Percentiles rank a stretch among this genome's conserved stretches.
These are phyloP conservation scores for Chelon auratus DNA, from an alignment of 2,797 vertebrate species.

Conservation along the genomic window DNA sequence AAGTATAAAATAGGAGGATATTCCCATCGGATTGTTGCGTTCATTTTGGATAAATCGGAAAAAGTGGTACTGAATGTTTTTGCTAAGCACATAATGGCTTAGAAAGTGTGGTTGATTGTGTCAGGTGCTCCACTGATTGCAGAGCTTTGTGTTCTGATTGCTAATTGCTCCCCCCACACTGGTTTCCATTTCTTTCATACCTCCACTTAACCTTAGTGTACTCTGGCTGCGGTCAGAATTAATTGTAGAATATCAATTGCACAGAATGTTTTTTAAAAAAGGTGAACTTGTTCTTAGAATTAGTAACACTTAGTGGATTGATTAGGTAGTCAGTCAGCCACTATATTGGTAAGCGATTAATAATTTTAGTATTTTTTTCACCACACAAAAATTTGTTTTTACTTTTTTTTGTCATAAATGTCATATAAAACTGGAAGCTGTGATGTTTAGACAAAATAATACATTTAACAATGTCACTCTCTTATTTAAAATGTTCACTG, in stretches of 20 bases:
- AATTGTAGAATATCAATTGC: neutral
- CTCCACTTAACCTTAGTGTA: slow-evolving; percentile 8
- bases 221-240: neutral
- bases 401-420: too few relatives aligned
- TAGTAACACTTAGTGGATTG: too few relatives aligned
- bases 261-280: neutral
- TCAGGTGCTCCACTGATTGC: slow-evolving; percentile 56
- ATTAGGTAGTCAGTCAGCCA: too few relatives aligned
- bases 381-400: too few relatives aligned
- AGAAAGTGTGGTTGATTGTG: slow-evolving; percentile 57
- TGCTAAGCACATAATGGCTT: slow-evolving; percentile 48
- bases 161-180: slow-evolving; percentile 31
- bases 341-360: too few relatives aligned
- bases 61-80: slow-evolving; percentile 10
- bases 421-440: too few relatives aligned
- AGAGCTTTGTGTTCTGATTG: slow-evolving; percentile 57
- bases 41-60: neutral
- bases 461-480: too few relatives aligned
- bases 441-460: too few relatives aligned
- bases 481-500: too few relatives aligned
- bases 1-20: slow-evolving; percentile 5
- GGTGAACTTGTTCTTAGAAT: too few relatives aligned
- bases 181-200: slow-evolving; percentile 6
- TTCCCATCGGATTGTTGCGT: slow-evolving; percentile 7
- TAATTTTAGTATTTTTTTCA: too few relatives aligned